A percentile compares a stretch with the other conserved stretches of the same genome.
phyloP scores from a whole-genome alignment of 2,888 invertebrate species.

The Rhabditoides inermis region DNA sequence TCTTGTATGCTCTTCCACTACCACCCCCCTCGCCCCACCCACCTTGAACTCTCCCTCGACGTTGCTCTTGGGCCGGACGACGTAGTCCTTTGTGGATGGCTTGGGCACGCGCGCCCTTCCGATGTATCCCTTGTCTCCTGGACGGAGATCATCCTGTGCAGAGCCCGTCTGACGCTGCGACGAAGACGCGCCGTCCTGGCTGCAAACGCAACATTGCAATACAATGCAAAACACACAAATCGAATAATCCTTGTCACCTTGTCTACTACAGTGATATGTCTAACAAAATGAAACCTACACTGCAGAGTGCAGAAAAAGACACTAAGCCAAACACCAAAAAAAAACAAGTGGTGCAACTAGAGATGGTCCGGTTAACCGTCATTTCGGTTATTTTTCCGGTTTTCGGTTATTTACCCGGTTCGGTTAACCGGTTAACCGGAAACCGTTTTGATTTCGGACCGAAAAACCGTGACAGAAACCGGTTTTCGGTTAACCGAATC shows the following conservation, averaged over 20 bases:
- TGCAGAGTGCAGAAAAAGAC: constrained; percentile 9
- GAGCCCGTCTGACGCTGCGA: not conserved
- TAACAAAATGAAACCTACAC: not conserved
- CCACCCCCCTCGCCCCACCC: no score
- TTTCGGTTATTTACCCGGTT: no score
- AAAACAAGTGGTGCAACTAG: no score
- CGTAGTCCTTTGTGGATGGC: constrained; percentile 92
- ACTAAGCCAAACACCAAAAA: no score
- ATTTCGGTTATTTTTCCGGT: no score
- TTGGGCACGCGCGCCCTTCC: constrained; percentile 80
- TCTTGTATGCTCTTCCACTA: no score
- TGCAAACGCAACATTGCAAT: constrained; percentile 5
- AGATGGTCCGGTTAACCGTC: no score
- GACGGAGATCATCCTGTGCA: constrained; percentile 57
- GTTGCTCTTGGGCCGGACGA: constrained; percentile 69
- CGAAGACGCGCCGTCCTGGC: constrained; percentile 4
- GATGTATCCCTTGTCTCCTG: constrained; percentile 86
- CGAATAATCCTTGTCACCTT: constrained; percentile 3
- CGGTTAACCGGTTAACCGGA: no score
- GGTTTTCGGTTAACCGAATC: no score
- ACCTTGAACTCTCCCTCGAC: constrained; percentile 41
- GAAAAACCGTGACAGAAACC: no score
- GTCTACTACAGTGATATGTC: not conserved
- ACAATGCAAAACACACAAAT: not conserved
- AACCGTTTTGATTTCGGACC: no score